Base-by-base conservation (phyloP, 2,797 vertebrate species). In the Coluber constrictor region DNA sequence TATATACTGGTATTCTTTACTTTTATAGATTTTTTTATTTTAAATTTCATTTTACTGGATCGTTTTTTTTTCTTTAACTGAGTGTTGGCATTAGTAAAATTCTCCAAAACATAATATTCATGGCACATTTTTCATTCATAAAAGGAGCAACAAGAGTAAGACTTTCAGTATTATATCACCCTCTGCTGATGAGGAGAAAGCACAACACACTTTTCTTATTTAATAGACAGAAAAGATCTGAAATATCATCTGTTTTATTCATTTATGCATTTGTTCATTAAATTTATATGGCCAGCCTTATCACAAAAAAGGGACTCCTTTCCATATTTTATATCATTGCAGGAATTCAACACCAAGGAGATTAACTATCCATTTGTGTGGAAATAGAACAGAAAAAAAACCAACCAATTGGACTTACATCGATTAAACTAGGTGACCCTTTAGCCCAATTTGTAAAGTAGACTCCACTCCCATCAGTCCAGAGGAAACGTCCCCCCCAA, bases 391-490 rank as follows among this genome's bases (percentile, higher is more conserved):
- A 32, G n/a, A 74, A 74, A 20, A 43, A 43, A 5, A 0, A n/a
- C 70, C 16, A 79, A 43, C 18, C 37, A 29, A 13, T 10, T 83
- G 1, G n/a, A 90, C 92, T 93, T 87, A 88, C 92, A 0, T 37
- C 92, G 3, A 4, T 86, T 93, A 93, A 87, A 59, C 87, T 55
- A 98, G 98, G 9, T 98, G 98, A 27, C 98, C 74, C 98, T 96
- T 99, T 99, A 0, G 98, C 98, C 99, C 99, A 99, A 61, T 99
- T 99, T 89, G 98, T 99, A 91, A 98, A 99, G 18, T 95, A 89
- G 79, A 99, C 97, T 27, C 98, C 96, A 95, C 97, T 98, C 16
- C 99, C 99, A 3, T 98, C 98, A 0, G 99, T 99, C 99, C 99
- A 99, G 32, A 99, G 92, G 96, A 98, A 99, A 0, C 70, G 97